Base-by-base conservation (phyloP, 1,140 invertebrate genomes). In the Coenobita brevimanus region DNA sequence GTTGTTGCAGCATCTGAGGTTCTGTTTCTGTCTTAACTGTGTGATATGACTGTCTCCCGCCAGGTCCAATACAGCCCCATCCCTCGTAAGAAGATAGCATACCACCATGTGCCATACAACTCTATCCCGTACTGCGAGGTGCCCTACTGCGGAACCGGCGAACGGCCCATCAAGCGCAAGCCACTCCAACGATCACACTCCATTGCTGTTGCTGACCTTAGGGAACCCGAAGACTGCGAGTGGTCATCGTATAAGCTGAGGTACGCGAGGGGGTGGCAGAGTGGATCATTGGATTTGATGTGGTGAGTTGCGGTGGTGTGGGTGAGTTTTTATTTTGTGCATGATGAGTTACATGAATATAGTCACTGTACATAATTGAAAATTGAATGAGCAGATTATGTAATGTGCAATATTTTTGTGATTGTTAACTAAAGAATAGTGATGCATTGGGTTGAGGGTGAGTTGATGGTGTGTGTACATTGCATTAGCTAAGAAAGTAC, bases 111-210 rank as follows among this genome's bases (percentile, higher is more conserved):
- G 60, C 86, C 82, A 64, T 82, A 90, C 86, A 88, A 89, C 67
- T 78, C 87, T 38, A 90, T 90, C 75, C 89, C 88, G n/a, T 90
- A 90, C 57, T 90, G 89, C 54, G 89, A 90, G 64, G 89, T 90
- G 6, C 88, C 89, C 33, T 90, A 90, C 78, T 89, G 85, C 50
- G 76, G 85, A 43, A 62, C 62, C 3, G 62, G 50, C 21, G 89
- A 90, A 57, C 24, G 89, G 46, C 86, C 89, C 41, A 80, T 90
- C 81, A 90, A 90, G 46, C 62, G 89, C 21, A 90, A 90, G 81
- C 89, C 89, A 13, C 87, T 89, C 3, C 83, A 87, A 41, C 46
- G 89, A 15, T 75, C 89, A 0, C 89, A 89, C 71, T 89, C 89
- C 67, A 87, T 89, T 54, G 89, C 89, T 43, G 83, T 89, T 2